These are phyloP conservation scores for Falcaria lacertinaria DNA, from an alignment of 2,888 invertebrate genomes.

Conservation along the genomic window DNA sequence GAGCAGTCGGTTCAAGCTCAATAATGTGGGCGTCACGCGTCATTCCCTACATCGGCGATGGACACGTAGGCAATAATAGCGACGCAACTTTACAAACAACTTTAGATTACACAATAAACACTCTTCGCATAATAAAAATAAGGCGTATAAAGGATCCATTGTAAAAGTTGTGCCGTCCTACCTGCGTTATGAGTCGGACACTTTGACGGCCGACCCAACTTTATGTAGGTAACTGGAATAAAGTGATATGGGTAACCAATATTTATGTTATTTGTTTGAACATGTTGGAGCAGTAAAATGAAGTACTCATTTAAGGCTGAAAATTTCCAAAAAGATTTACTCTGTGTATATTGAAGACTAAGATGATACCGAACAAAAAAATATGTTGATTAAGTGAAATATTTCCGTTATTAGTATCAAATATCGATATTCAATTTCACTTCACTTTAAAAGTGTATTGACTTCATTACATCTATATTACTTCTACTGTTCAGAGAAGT, in stretches of 20 bases:
- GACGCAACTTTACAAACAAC: conserved; percentile 24
- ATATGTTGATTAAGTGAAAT: too few species aligned
- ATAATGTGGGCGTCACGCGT: conserved; percentile 47
- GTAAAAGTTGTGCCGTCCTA: conserved; percentile 23
- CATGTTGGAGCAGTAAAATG: conserved; percentile 12
- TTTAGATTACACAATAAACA: conserved; percentile 13
- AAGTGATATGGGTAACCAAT: conserved; percentile 41
- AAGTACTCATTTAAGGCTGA: not conserved
- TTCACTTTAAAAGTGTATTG: too few species aligned
- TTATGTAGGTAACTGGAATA: conserved; percentile 47
- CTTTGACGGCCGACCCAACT: conserved; percentile 54
- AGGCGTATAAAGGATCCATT: conserved; percentile 7
- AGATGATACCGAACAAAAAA: too few species aligned
- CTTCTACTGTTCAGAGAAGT: too few species aligned
- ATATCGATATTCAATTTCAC: too few species aligned
- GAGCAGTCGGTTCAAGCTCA: conserved; percentile 35
- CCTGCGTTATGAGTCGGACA: conserved; percentile 63
- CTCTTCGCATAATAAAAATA: conserved; percentile 10
- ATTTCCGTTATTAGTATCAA: too few species aligned
- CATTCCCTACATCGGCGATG: conserved; percentile 36
- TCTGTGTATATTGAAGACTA: too few species aligned
- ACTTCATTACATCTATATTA: too few species aligned
- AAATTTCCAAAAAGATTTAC: too few species aligned
- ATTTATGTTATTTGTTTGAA: conserved; percentile 29
- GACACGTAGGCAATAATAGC: conserved; percentile 53